These are phyloP conservation scores for Serripes groenlandicus DNA, from an alignment of 2,888 invertebrate genomes.

Conservation along the genomic window DNA sequence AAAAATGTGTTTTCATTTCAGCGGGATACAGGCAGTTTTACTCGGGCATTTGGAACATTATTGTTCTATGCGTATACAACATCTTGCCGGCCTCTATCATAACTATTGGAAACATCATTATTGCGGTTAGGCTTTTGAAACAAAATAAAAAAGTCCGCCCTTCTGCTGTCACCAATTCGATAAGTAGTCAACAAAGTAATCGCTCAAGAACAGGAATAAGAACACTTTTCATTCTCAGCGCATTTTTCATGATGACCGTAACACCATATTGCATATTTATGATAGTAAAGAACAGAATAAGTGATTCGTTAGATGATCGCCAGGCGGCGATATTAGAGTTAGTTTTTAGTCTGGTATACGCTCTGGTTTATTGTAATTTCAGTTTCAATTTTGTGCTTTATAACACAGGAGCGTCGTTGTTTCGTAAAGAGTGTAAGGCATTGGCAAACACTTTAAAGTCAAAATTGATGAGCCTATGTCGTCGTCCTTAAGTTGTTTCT, in stretches of 20 bases:
- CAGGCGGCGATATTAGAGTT: neutral
- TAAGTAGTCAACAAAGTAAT: neutral
- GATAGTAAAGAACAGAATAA: neutral
- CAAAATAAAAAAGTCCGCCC: constrained; percentile 1
- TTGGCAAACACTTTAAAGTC: neutral
- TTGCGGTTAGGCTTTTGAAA: neutral
- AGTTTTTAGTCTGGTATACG: neutral
- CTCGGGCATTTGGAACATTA: neutral
- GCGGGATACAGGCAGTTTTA: constrained; percentile 2
- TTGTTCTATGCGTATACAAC: constrained; percentile 1
- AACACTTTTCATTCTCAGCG: constrained; percentile 6
- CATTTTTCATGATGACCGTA: constrained; percentile 3
- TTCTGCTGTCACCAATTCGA: neutral
- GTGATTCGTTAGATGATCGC: neutral
- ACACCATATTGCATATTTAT: constrained; percentile 14
- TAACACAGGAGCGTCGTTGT: constrained; percentile 1
- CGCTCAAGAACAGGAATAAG: constrained; percentile 10
- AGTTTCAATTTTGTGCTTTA: constrained; percentile 10
- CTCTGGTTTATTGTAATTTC: constrained; percentile 8
- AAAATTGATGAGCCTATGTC: neutral
- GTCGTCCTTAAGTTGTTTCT: neutral
- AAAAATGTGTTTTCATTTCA: neutral
- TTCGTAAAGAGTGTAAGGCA: constrained; percentile 3
- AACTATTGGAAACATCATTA: constrained; percentile 2
- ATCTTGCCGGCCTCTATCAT: neutral